These are phyloP conservation scores for Tenebrio molitor DNA, from an alignment of 1,140 invertebrate species.

Conservation along the genomic window DNA sequence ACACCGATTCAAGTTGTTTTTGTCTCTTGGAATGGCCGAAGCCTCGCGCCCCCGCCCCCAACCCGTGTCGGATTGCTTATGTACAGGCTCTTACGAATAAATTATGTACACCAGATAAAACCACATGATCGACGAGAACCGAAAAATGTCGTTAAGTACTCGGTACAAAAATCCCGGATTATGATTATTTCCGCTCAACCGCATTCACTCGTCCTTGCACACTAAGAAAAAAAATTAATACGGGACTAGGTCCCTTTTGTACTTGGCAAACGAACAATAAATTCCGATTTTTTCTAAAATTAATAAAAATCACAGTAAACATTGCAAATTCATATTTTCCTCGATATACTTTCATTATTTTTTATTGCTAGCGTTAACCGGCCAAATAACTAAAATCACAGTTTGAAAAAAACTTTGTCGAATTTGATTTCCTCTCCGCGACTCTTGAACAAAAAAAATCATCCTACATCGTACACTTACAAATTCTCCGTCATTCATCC, in stretches of 20 bases:
- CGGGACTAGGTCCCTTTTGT: constrained; percentile 22
- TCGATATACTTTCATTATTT: constrained; percentile 45
- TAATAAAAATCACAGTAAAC: constrained; percentile 55
- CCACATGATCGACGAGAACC: constrained; percentile 24
- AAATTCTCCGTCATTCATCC: constrained; percentile 47
- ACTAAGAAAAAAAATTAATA: constrained; percentile 18
- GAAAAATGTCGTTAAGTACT: constrained; percentile 33
- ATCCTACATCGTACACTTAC: constrained; percentile 46
- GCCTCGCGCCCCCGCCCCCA: neutral
- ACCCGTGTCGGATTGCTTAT: constrained; percentile 32
- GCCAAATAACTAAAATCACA: constrained; percentile 49
- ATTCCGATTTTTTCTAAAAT: constrained; percentile 44
- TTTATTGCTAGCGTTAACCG: constrained; percentile 53
- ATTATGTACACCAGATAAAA: constrained; percentile 42
- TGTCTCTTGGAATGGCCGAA: neutral
- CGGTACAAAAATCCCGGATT: constrained; percentile 23
- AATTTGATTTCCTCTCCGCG: constrained; percentile 28
- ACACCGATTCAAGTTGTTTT: too few relatives aligned
- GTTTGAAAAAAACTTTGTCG: constrained; percentile 27
- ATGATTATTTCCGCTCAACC: constrained; percentile 15
- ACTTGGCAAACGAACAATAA: constrained; percentile 39
- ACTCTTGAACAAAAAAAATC: constrained; percentile 17
- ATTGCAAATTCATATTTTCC: constrained; percentile 50
- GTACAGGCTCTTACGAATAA: constrained; percentile 42
- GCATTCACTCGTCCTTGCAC: constrained; percentile 13